phyloP scores from a whole-genome alignment of 2,888 invertebrate genomes.

The Panorpa germanica region DNA sequence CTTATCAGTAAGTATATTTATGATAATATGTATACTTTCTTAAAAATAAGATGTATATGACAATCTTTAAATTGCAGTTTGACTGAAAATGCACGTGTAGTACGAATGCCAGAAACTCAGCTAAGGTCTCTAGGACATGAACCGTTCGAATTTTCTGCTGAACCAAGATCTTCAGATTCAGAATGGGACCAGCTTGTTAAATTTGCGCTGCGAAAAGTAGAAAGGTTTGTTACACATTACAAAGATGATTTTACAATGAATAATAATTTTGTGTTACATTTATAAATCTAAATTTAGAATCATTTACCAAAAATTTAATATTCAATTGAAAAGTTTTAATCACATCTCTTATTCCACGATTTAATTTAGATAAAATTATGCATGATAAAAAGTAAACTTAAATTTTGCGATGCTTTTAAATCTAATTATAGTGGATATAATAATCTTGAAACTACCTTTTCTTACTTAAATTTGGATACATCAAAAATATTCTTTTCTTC shows the following conservation, averaged over 20 bases:
- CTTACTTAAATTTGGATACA: too few relatives aligned
- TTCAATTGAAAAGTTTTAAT: too few relatives aligned
- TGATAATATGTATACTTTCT: too few relatives aligned
- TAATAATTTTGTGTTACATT: constrained; percentile 1
- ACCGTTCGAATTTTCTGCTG: constrained; percentile 51
- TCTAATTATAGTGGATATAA: too few relatives aligned
- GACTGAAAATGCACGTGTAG: constrained; percentile 50
- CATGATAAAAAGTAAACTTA: too few relatives aligned
- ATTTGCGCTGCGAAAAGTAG: constrained; percentile 54
- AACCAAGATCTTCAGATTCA: constrained; percentile 49
- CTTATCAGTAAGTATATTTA: constrained; percentile 24
- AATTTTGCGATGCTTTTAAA: too few relatives aligned
- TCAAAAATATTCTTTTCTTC: too few relatives aligned
- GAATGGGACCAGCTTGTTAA: constrained; percentile 70
- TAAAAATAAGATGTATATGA: background rate
- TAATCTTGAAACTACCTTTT: too few relatives aligned
- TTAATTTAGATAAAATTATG: too few relatives aligned
- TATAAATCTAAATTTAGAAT: too few relatives aligned
- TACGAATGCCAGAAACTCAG: constrained; percentile 47
- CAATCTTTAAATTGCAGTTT: constrained; percentile 24
- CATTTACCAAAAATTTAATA: too few relatives aligned
- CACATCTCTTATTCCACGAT: too few relatives aligned
- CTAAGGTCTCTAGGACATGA: constrained; percentile 48
- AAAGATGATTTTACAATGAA: background rate
- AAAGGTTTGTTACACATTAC: constrained; percentile 26